phyloP scores from a whole-genome alignment of 2,888 invertebrate genomes.

The Baronia brevicornis region DNA sequence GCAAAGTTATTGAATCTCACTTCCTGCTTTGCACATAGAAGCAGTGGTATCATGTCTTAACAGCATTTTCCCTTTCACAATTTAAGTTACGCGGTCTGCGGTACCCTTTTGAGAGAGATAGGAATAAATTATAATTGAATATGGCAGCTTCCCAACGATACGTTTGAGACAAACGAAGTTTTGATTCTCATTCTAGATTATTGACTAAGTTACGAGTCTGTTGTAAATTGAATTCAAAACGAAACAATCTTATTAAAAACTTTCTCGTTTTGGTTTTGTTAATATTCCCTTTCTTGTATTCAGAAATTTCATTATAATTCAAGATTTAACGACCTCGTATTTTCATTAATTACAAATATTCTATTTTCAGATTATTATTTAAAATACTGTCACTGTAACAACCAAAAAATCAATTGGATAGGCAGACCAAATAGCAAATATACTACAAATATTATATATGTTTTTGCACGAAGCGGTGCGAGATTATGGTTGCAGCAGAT shows the following conservation, averaged over 20 bases:
- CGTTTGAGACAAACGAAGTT: constrained; percentile 9
- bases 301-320: too few relatives aligned
- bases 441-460: too few relatives aligned
- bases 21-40: constrained; percentile 50
- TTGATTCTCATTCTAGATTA: constrained; percentile 10
- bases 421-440: too few relatives aligned
- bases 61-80: constrained; percentile 63
- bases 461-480: too few relatives aligned
- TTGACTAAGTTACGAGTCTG: constrained; percentile 9
- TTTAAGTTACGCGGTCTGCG: constrained; percentile 25
- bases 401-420: too few relatives aligned
- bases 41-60: constrained; percentile 60
- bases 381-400: too few relatives aligned
- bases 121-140: constrained; percentile 28
- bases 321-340: too few relatives aligned
- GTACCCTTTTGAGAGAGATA: constrained; percentile 24
- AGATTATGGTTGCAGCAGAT: too few relatives aligned
- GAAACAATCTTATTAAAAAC: not conserved
- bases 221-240: constrained; percentile 9
- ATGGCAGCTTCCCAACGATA: constrained; percentile 7
- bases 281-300: too few relatives aligned
- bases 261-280: too few relatives aligned
- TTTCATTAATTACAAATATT: too few relatives aligned
- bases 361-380: too few relatives aligned
- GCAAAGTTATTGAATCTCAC: constrained; percentile 42